Percentiles rank a stretch among this genome's conserved stretches.
Conservation (phyloP, 2,888 invertebrate species). For the Tetanocera ferruginea region DNA sequence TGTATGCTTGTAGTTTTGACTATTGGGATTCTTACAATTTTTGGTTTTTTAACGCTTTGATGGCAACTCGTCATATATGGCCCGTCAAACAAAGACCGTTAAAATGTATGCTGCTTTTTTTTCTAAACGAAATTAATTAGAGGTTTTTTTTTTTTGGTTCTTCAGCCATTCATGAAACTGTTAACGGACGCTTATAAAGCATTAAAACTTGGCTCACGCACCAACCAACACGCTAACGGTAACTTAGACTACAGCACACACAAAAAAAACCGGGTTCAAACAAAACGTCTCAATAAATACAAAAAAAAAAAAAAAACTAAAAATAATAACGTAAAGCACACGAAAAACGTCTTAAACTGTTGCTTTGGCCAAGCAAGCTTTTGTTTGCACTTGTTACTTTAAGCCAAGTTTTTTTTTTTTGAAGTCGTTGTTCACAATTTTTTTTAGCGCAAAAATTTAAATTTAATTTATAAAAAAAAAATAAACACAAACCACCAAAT, state of each 20-base stretch:
- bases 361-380: not conserved
- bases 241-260: not conserved
- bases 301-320: not conserved
- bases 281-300: not conserved
- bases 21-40: not conserved
- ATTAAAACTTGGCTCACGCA: conserved; percentile 30
- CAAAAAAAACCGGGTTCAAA: not conserved
- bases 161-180: not conserved
- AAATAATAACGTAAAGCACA: not conserved
- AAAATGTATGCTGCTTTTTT: not conserved
- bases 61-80: not conserved
- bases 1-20: not conserved
- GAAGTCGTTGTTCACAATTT: not conserved
- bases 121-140: not conserved
- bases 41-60: not conserved
- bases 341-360: not conserved
- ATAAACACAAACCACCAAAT: not conserved
- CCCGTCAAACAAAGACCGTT: not conserved
- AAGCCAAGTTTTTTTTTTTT: not conserved
- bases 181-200: conserved; percentile 1
- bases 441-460: not conserved
- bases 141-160: not conserved
- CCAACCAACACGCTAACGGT: conserved; percentile 26
- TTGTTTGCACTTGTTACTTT: not conserved
- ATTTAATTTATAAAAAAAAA: too few species aligned